A percentile compares a stretch with the other conserved stretches of the same genome.
These are phyloP conservation scores for Globia sparganii DNA, from an alignment of 2,888 invertebrate genomes.

Conservation along the genomic window DNA sequence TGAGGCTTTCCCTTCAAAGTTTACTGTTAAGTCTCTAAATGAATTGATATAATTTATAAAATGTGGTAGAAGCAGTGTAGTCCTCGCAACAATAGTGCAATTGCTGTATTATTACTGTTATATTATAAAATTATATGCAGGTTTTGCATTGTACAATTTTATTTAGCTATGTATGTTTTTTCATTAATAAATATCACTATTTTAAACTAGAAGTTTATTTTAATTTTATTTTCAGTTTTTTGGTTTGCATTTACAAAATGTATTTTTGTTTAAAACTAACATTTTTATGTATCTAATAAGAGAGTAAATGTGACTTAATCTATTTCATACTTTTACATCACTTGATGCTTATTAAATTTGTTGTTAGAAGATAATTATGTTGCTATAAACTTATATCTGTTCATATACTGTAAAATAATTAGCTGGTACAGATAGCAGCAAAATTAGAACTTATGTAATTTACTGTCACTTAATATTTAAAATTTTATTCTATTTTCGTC, in stretches of 20 bases:
- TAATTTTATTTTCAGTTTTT: conserved; percentile 82
- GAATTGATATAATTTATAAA: conserved; percentile 80
- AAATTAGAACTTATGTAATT: conserved; percentile 80
- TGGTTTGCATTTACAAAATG: conserved; percentile 82
- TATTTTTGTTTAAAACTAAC: conserved; percentile 73
- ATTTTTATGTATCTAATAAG: conserved; percentile 72
- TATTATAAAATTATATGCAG: conserved; percentile 88
- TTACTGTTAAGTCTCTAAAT: conserved; percentile 80
- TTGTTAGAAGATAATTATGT: conserved; percentile 73
- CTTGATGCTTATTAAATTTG: conserved; percentile 73
- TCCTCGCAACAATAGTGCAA: conserved; percentile 90
- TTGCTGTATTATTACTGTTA: conserved; percentile 84
- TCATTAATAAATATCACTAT: conserved; percentile 89
- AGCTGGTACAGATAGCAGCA: conserved; percentile 79
- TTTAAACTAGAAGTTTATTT: conserved; percentile 85
- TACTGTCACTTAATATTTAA: conserved; percentile 80
- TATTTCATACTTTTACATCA: conserved; percentile 71
- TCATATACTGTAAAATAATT: conserved; percentile 76
- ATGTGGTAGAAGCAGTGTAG: conserved; percentile 87
- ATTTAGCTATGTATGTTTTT: conserved; percentile 88
- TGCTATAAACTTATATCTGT: conserved; percentile 73
- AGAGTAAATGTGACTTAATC: conserved; percentile 71
- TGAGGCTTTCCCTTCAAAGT: conserved; percentile 83
- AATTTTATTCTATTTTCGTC: conserved; percentile 85
- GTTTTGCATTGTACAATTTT: conserved; percentile 90